Evolutionary conservation across 1,140 invertebrate genomes (phyloP), one percentile per base, ranked within the genome.

Genomic region (Micrasema longulum): DNA sequence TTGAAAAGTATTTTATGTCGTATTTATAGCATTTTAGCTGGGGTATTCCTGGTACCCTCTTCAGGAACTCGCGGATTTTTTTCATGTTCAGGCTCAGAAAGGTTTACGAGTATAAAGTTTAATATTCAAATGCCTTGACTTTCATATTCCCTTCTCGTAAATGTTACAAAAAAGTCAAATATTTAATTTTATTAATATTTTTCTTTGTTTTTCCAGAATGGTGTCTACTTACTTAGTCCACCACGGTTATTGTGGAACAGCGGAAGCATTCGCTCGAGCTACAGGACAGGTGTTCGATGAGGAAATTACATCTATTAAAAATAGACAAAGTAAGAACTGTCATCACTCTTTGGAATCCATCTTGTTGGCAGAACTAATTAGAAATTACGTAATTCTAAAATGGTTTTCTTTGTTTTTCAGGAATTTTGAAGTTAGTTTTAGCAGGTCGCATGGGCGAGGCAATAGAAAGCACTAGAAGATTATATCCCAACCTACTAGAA

Each of bases 181-280:
- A 12, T 38, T 50, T 31, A 38, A 55, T n/a, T n/a, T n/a, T n/a
- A n/a, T n/a, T n/a, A n/a, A n/a, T n/a, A n/a, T n/a, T n/a, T n/a
- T n/a, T n/a, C n/a, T n/a, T n/a, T n/a, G n/a, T 43, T 76, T 52
- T 83, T 84, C 23, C 83, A 97, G 96, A 87, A 95, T 99, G 91
- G 96, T 99, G 62, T 97, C 95, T 68, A 93, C 96, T 55, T 99
- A 99, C 87, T 89, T 99, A 78, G 95, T 99, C 73, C 97, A 99
- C 86, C 96, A 98, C 84, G 97, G 97, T 47, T 99, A 97, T 82
- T 97, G 95, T 89, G 91, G 93, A 75, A 97, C 97, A 74, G 97
- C 97, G 68, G 96, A 98, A 87, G 92, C 95, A n/a, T 99, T 99
- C 85, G 93, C 95, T 76, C 90, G 91, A 79, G 92, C 92, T 79